phyloP scores from a whole-genome alignment of 2,888 invertebrate species.

The Gortyna flavago region DNA sequence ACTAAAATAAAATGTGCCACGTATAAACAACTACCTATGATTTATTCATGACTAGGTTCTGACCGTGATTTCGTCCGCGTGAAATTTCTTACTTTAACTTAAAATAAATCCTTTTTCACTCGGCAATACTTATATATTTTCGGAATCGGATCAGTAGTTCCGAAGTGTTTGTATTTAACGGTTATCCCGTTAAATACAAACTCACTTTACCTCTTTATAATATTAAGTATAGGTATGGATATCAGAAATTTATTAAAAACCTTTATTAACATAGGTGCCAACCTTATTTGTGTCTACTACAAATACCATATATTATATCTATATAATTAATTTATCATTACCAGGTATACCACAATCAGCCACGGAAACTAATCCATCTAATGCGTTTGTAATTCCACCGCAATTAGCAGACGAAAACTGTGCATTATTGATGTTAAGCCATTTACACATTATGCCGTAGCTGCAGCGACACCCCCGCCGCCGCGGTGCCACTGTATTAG shows the following conservation, averaged over 20 bases:
- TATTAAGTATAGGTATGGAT: background rate
- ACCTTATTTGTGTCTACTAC: too few species aligned
- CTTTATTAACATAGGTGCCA: too few species aligned
- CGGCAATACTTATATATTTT: background rate
- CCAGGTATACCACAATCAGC: background rate
- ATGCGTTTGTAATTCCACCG: constrained; percentile 35
- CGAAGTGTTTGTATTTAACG: too few species aligned
- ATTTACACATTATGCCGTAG: background rate
- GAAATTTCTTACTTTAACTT: too few species aligned
- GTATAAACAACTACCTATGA: background rate
- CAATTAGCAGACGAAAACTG: constrained; percentile 24
- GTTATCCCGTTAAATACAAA: background rate
- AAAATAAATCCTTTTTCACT: too few species aligned
- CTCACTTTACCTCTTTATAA: background rate
- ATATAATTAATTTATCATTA: constrained; percentile 3
- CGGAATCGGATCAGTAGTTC: background rate
- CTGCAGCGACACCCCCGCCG: too few species aligned
- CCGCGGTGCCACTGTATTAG: too few species aligned
- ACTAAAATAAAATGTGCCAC: background rate
- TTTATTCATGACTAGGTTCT: background rate
- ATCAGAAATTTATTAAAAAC: background rate
- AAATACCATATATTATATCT: background rate
- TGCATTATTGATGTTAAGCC: constrained; percentile 47
- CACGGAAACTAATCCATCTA: constrained; percentile 25
- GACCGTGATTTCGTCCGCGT: too few species aligned